These are phyloP conservation scores for Erpornis zantholeuca DNA, from an alignment of 2,113 vertebrate genomes.

Conservation along the genomic window DNA sequence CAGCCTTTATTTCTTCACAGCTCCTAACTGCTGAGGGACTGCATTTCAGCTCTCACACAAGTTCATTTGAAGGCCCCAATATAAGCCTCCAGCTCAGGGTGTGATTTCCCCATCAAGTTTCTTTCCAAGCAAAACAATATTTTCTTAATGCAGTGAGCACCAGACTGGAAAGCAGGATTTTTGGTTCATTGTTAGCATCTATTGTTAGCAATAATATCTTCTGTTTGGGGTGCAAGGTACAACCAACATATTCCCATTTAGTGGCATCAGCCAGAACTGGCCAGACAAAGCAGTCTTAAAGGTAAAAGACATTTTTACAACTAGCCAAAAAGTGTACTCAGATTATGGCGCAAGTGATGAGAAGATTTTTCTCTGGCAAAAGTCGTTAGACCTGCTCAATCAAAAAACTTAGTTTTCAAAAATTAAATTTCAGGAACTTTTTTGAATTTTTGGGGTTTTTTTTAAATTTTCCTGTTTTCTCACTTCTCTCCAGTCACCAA, in stretches of 20 bases:
- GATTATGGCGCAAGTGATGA: not conserved
- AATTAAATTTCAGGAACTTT: not conserved
- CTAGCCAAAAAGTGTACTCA: not conserved
- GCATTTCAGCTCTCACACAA: not conserved
- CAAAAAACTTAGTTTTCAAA: not conserved
- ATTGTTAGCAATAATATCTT: not conserved
- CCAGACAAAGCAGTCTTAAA: not conserved
- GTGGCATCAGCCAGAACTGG: not conserved
- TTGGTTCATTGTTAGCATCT: not conserved
- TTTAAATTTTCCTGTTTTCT: not conserved
- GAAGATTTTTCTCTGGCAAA: not conserved
- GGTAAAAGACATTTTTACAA: not conserved
- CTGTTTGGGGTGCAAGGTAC: not conserved
- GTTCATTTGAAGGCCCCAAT: not conserved
- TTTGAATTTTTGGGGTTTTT: accelerated
- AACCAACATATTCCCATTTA: accelerated
- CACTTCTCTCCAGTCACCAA: not conserved
- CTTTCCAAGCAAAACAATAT: not conserved
- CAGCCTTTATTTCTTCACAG: not conserved
- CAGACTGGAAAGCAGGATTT: not conserved
- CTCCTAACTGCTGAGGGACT: not conserved
- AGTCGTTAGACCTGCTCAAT: not conserved
- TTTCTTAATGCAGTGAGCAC: not conserved
- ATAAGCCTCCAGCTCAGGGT: not conserved
- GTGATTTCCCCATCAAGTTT: not conserved